Percentiles rank a stretch among this genome's conserved stretches.
Evolutionary conservation across 2,888 invertebrate species (phyloP).

Genomic region (Eilema caniola): DNA sequence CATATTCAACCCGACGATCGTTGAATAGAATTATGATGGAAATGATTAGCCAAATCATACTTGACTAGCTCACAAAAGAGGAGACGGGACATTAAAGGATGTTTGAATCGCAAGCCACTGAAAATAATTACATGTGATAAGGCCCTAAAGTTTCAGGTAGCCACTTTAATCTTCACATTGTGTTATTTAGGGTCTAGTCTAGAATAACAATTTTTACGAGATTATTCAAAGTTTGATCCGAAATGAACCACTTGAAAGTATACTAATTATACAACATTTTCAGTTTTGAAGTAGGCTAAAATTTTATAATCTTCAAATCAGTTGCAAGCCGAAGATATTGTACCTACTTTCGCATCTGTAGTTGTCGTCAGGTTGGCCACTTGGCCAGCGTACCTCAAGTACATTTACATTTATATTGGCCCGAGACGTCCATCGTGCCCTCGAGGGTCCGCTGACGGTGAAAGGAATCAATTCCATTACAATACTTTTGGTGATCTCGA

Average conservation of each 20-base stretch:
- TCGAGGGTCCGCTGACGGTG: conserved; percentile 55
- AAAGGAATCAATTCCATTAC: conserved; percentile 74
- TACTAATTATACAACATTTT: too few species aligned
- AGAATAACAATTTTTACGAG: too few species aligned
- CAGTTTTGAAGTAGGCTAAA: too few species aligned
- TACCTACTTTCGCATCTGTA: conserved; percentile 28
- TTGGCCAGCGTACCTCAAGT: conserved; percentile 69
- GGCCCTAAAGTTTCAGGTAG: too few species aligned
- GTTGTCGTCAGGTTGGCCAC: conserved; percentile 25
- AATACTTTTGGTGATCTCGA: conserved; percentile 54
- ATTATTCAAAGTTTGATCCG: not conserved
- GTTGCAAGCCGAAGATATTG: not conserved
- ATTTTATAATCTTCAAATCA: too few species aligned
- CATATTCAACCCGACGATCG: not conserved
- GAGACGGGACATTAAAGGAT: too few species aligned
- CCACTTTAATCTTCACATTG: too few species aligned
- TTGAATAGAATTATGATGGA: not conserved
- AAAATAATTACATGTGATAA: too few species aligned
- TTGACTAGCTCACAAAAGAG: too few species aligned
- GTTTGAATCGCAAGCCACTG: too few species aligned
- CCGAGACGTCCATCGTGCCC: conserved; percentile 64
- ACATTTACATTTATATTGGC: conserved; percentile 86
- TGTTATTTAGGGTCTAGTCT: too few species aligned
- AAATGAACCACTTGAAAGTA: not conserved
- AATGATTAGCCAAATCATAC: not conserved